Evolutionary conservation across 64 coral and sea anemone species (phyloP).

Genomic region (Dendronephthya gigantea): DNA sequence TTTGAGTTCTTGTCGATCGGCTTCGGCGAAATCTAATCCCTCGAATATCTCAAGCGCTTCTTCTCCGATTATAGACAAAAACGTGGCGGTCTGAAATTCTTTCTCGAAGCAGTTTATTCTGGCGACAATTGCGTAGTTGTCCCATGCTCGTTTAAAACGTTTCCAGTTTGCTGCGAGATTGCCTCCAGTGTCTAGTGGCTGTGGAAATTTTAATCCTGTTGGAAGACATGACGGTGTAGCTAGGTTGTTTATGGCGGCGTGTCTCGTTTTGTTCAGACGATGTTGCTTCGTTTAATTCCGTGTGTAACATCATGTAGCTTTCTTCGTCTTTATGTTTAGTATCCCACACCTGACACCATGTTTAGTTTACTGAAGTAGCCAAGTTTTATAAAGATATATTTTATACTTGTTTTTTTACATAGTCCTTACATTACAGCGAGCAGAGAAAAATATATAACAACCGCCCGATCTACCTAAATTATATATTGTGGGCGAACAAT

Average conservation of each 20-base stretch:
- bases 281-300: background rate
- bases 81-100: constrained; percentile 15
- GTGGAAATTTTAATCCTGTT: background rate
- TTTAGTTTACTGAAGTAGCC: too few relatives aligned
- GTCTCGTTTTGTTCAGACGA: background rate
- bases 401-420: too few relatives aligned
- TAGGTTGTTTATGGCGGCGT: background rate
- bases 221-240: background rate
- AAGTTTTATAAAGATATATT: too few relatives aligned
- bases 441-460: too few relatives aligned
- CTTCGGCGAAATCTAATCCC: constrained; percentile 26
- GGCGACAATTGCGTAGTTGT: background rate
- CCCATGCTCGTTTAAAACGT: background rate
- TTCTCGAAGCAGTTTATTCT: background rate
- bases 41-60: constrained; percentile 40
- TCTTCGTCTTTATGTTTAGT: too few relatives aligned
- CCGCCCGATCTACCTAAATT: too few relatives aligned
- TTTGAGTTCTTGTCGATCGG: constrained; percentile 11
- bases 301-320: too few relatives aligned
- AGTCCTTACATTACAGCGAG: too few relatives aligned
- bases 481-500: too few relatives aligned
- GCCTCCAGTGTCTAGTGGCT: background rate
- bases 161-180: background rate
- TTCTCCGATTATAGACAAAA: constrained; percentile 24
- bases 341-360: background rate